Percentiles rank a stretch among this genome's conserved stretches.
Conservation (phyloP, 2,113 vertebrate species). For the Pipra filicauda region DNA sequence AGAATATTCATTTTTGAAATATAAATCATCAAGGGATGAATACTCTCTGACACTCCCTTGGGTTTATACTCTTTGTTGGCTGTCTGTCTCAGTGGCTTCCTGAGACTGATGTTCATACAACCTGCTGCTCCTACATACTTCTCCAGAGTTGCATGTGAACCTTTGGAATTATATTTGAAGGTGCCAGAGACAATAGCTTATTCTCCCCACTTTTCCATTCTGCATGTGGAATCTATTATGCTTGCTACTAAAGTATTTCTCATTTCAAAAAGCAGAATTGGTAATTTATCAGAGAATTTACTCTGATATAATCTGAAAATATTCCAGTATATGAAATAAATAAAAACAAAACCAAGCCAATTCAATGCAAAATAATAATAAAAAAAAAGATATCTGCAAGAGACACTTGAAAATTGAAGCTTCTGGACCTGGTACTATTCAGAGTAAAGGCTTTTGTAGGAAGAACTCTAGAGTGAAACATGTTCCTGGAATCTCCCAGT, state of each 20-base stretch:
- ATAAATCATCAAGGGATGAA: not conserved
- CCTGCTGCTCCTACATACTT: not conserved
- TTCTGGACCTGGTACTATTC: not conserved
- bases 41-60: not conserved
- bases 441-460: not conserved
- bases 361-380: not conserved
- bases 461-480: not conserved
- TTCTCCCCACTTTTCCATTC: not conserved
- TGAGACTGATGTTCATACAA: not conserved
- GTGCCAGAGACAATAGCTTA: not conserved
- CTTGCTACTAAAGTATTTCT: not conserved
- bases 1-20: not conserved
- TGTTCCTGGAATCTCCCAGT: not conserved
- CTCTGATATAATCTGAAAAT: not conserved
- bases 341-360: not conserved
- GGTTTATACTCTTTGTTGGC: not conserved
- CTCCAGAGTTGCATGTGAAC: not conserved
- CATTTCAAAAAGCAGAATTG: not conserved
- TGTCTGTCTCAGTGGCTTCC: not conserved
- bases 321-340: not conserved
- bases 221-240: not conserved
- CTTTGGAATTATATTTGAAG: not conserved
- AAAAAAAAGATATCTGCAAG: not conserved
- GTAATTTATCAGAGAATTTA: not conserved
- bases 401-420: not conserved